Percentiles rank a stretch among this genome's conserved stretches.
Evolutionary conservation across 2,113 vertebrate genomes (phyloP).

Genomic region (Pangasianodon hypophthalmus): DNA sequence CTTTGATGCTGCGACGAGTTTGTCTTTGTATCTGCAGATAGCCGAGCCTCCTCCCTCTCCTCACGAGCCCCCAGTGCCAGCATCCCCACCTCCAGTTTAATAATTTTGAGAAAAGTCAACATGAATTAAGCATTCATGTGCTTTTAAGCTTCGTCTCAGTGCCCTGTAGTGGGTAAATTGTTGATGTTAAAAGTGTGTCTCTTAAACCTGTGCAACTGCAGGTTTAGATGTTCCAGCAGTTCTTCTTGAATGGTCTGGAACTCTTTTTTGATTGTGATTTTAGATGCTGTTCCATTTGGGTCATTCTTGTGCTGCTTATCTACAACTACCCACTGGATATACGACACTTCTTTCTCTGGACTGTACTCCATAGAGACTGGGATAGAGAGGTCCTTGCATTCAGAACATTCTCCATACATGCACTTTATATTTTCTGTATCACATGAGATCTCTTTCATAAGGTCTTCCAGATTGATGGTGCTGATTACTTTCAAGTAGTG

Average conservation of each 20-base stretch:
- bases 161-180: neutral
- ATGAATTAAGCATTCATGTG: too few relatives aligned
- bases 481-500: too few relatives aligned
- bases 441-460: conserved; percentile 8
- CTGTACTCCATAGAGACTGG: too few relatives aligned
- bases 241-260: conserved; percentile 12
- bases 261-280: conserved; percentile 28
- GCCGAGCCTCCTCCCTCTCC: too few relatives aligned
- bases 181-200: too few relatives aligned
- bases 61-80: too few relatives aligned
- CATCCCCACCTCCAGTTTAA: too few relatives aligned
- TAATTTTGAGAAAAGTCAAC: conserved; percentile 40
- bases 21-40: too few relatives aligned
- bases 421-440: conserved; percentile 22
- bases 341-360: too few relatives aligned
- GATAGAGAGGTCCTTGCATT: neutral
- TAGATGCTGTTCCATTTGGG: conserved; percentile 37
- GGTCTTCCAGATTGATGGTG: conserved; percentile 1
- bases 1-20: too few relatives aligned
- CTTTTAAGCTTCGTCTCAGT: conserved; percentile 36
- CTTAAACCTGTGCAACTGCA: too few relatives aligned
- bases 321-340: neutral
- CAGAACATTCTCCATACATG: conserved; percentile 15
- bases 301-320: conserved; percentile 18
- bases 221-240: conserved; percentile 17